A percentile compares a stretch with the other conserved stretches of the same genome.
Conservation (phyloP, 1,140 invertebrate species). For the Drosophila grimshawi region DNA sequence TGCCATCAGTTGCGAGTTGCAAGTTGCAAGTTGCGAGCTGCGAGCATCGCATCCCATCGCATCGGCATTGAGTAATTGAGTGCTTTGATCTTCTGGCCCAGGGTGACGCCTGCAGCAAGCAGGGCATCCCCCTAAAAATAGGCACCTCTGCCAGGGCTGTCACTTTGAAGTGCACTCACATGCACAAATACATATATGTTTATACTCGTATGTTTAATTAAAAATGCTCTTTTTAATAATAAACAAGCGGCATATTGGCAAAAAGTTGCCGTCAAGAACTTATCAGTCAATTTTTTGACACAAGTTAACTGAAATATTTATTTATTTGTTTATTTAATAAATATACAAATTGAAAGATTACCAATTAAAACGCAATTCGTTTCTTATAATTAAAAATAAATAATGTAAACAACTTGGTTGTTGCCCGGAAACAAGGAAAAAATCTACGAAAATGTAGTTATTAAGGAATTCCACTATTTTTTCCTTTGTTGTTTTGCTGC, state of each 20-base stretch:
- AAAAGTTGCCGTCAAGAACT: not conserved
- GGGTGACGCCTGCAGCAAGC: slow-evolving; percentile 38
- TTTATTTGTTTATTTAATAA: too few species aligned
- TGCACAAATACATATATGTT: not conserved
- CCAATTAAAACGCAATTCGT: too few species aligned
- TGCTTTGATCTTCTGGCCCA: slow-evolving; percentile 68
- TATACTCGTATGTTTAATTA: slow-evolving; percentile 43
- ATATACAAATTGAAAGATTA: too few species aligned
- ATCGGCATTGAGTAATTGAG: slow-evolving; percentile 75
- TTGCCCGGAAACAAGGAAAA: too few species aligned
- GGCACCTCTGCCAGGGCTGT: slow-evolving; percentile 21
- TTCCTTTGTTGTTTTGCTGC: not conserved
- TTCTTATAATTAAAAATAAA: too few species aligned
- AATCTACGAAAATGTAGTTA: too few species aligned
- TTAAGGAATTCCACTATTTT: not conserved
- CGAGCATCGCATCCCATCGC: slow-evolving; percentile 34
- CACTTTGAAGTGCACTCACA: slow-evolving; percentile 59
- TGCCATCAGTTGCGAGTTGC: slow-evolving; percentile 31
- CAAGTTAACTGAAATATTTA: not conserved
- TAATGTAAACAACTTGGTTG: too few species aligned
- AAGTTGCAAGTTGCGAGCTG: slow-evolving; percentile 13
- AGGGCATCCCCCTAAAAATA: slow-evolving; percentile 61
- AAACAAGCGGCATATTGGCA: slow-evolving; percentile 41
- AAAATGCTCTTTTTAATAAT: slow-evolving; percentile 50
- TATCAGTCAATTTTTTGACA: not conserved